Evolutionary conservation across 2,797 vertebrate genomes (phyloP).

Genomic region (Carapus acus): DNA sequence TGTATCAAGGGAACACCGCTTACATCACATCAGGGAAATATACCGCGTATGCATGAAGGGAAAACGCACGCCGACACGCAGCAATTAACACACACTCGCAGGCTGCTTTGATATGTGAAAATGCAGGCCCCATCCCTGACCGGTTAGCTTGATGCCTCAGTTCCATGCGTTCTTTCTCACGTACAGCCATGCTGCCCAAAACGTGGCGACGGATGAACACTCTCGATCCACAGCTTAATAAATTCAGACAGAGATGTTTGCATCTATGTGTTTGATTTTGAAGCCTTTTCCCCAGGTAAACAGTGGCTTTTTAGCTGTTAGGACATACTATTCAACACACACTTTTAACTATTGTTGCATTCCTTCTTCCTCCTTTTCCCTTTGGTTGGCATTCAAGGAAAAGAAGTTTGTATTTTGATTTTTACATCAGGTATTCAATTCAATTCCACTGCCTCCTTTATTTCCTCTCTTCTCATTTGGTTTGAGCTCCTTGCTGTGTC

Average conservation of each 20-base stretch:
- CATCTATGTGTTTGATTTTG: conserved; percentile 39
- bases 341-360: conserved; percentile 66
- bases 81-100: background rate
- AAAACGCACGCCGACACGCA: conserved; percentile 1
- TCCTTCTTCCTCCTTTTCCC: conserved; percentile 71
- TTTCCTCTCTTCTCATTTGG: conserved; percentile 50
- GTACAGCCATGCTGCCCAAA: background rate
- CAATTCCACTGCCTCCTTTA: conserved; percentile 58
- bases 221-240: background rate
- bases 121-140: background rate
- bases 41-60: conserved; percentile 21
- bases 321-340: conserved; percentile 38
- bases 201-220: background rate
- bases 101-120: conserved; percentile 1
- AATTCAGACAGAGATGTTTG: background rate
- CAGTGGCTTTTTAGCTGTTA: conserved; percentile 48
- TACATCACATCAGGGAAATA: conserved; percentile 24
- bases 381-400: conserved; percentile 94
- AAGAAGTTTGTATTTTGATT: conserved; percentile 98
- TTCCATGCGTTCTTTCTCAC: conserved; percentile 6
- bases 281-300: conserved; percentile 37
- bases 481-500: conserved; percentile 59
- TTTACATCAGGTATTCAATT: conserved; percentile 94
- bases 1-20: background rate
- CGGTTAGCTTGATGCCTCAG: conserved; percentile 1